Base-by-base conservation (phyloP, 92 coral and sea anemone genomes). In the Phenganax stokvisi region DNA sequence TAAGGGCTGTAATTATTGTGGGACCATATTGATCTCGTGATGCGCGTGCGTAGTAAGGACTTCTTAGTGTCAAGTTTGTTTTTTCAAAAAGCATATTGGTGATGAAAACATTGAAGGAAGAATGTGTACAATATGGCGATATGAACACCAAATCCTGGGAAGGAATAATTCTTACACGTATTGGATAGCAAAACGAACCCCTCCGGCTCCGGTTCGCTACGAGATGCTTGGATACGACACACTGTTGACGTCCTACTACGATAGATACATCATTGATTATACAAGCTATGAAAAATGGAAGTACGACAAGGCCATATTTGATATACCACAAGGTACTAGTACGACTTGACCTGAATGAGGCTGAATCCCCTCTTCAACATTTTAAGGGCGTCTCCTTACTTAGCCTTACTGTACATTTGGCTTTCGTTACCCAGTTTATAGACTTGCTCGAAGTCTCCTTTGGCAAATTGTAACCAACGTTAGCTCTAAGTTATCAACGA, bases 181-280 rank as follows among this genome's bases (percentile, higher is more conserved):
- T 56, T 93, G 88, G 81, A 89, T 91, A 27, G 87, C 90, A 6
- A 91, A 91, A 75, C 90, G 73, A 17, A 80, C 86, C 67, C 98
- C 97, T 6, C 89, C 92, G 82, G 81, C 61, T 44, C 98, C 98
- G 1, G 87, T 93, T 69, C 93, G 93, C 51, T 93, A 91, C 71
- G 87, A 91, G 56, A 84, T 93, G 97, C 87, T 88, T 59, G 97
- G 97, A 44, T 90, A 90, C 61, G 98, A 93, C 73, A 92, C 93
- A 2, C 74, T 93, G 72, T 70, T 93, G 53, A 91, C 92, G 81
- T 89, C 98, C 16, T 86, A 88, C 52, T 93, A 93, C 71, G 98
- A 93, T 65, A 90, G 89, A 74, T 93, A 93, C 58, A 85, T 93
- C 67, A 88, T 93, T 54, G 98, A 93, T 61, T 93, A 93, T 69